Base-by-base conservation (phyloP, 2,113 vertebrate species). In the Spizaetus ornatus region DNA sequence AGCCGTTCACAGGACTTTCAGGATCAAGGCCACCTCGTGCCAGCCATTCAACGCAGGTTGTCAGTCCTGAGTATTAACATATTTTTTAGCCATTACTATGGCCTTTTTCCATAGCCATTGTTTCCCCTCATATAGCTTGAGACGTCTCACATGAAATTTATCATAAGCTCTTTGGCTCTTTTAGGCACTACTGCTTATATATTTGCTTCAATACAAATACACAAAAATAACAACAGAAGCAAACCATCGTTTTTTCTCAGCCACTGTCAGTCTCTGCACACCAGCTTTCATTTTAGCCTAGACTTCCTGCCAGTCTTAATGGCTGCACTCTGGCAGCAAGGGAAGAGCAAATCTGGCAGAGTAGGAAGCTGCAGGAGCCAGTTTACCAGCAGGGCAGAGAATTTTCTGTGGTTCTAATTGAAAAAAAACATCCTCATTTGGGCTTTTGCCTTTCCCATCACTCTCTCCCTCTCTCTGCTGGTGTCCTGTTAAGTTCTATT, bases 401-500 rank as follows among this genome's bases (percentile, higher is more conserved):
- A 92, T 92, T 69, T 94, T 43, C 69, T 79, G 52, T 11, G 38
- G 83, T 72, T 89, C 86, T 95, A 95, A 96, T 93, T 96, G 91
- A 97, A 97, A 95, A 95, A 58, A 77, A 97, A 62, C 42, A 81
- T 66, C 77, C 88, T 97, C 87, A 78, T 95, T 97, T 96, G 86
- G 59, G 93, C 38, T 90, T 94, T 72, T 93, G 91, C 94, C 88
- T 93, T 71, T 40, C 34, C 84, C 69, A 65, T 89, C 70, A 31
- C 73, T 62, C 53, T 82, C 62, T 53, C 74, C 31, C 42, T 48
- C 82, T 88, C 42, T 88, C 76, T 76, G 55, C 65, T 97, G 94
- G 86, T 72, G 96, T 96, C 69, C 93, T 47, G 63, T 97, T 95
- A 96, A 97, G 86, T 87, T 97, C 95, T 92, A 96, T 93, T 95